Evolutionary conservation across 2,797 vertebrate species (phyloP), one percentile per base, ranked within the genome.

Genomic region (Novumbra hubbsi): DNA sequence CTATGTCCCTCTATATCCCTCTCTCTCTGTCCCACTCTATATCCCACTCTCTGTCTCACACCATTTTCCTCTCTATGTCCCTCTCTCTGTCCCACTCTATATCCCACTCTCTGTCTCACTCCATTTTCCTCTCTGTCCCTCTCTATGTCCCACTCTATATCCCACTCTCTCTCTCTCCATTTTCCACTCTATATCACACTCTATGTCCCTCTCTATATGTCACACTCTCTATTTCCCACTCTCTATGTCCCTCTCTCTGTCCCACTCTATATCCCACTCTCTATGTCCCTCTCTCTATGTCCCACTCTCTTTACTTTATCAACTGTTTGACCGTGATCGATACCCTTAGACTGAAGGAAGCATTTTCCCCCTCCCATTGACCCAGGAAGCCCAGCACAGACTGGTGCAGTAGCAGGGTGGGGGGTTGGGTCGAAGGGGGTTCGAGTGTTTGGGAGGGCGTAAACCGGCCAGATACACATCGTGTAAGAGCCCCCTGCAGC

Each of bases 401-500:
- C 27, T 27, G 49, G 41, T 28, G 17, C 57, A 27, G 45, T 19
- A 63, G 34, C 8, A 8, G 8, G 34, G 34, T n/a, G n/a, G n/a
- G n/a, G n/a, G n/a, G n/a, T n/a, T n/a, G n/a, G n/a, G n/a, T n/a
- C n/a, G 34, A 38, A n/a, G 50, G 17, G 50, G 17, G 50, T 55
- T 6, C 7, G 50, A 16, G 16, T 5, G 50, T 1, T 1, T 0
- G n/a, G 55, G 55, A 21, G 50, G 70, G 74, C 49, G 45, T 41
- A 52, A 6, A 17, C 63, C 8, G 63, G 64, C 68, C 79, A 76
- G 91, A 92, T 91, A 90, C 75, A 73, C 75, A 92, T 91, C 89
- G 73, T 71, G 71, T 88, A 80, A 77, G 81, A 78, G 80, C 81
- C 79, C 86, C 86, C 86, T 86, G 80, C 84, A 78, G 88, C 79